Evolutionary conservation across 2,113 vertebrate species (phyloP), one percentile per base, ranked within the genome.

Genomic region (Sardina pilchardus): DNA sequence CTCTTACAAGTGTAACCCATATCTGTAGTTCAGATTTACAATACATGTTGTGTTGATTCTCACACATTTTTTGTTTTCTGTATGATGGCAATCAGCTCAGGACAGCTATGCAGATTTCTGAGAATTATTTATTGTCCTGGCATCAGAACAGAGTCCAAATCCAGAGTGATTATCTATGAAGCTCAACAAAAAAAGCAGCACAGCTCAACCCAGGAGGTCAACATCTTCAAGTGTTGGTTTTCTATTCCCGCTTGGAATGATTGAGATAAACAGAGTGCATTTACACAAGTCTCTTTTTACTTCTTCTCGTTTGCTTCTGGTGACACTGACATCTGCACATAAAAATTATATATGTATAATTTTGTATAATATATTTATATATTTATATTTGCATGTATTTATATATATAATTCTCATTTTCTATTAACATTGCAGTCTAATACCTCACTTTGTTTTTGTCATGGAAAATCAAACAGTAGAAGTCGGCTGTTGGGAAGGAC

Each of bases 321-420:
- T 95, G 93, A 95, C 94, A 95, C 90, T 89, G 92, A 95, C 93
- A 95, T 94, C 93, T 93, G 94, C 94, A 95, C 95, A 95, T 95
- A 96, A 95, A 95, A 96, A 96, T 95, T 92, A 94, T 95, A 94
- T 94, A 91, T 90, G 91, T 95, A 93, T 94, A 91, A 93, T 88
- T 94, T 91, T 91, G 92, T 94, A 92, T 94, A 93, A 93, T 94
- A 94, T 95, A 92, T 93, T 93, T 95, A 93, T 90, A 90, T 90
- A 87, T 90, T 85, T 90, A 90, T 90, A 87, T 90, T 85, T 93
- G 93, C 94, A 94, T 90, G 90, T 90, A 87, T 90, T 85, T 94
- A 93, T 94, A 88, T 87, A 88, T 88, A 94, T 94, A 92, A 94
- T 95, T 94, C 92, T 95, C 26, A 34, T 78, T 39, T 78, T 78